Conservation (phyloP, 2,797 vertebrate species). For the Lemur catta region DNA sequence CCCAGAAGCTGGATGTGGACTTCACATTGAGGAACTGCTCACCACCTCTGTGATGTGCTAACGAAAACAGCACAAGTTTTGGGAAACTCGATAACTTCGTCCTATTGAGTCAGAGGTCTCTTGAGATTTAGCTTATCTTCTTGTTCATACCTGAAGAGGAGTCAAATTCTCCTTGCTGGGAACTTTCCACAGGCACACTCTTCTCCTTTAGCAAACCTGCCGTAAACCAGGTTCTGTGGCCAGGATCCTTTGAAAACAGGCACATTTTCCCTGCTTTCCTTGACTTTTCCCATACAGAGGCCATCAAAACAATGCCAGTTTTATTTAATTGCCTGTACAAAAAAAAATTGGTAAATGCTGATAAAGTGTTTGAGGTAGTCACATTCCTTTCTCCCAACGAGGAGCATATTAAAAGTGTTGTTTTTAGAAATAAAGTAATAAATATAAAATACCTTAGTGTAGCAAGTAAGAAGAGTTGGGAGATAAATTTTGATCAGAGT, state of each 20-base stretch:
- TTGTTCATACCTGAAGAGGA: neutral
- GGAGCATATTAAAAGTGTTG: neutral
- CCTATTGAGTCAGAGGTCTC: neutral
- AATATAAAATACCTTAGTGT: neutral
- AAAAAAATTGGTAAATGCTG: neutral
- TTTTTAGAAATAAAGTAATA: neutral
- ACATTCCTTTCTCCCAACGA: neutral
- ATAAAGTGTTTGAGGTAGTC: neutral
- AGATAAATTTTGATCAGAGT: neutral
- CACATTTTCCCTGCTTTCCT: neutral
- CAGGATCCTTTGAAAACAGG: neutral
- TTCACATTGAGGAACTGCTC: neutral
- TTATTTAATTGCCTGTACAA: neutral
- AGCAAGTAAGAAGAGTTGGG: neutral
- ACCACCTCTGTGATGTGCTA: neutral
- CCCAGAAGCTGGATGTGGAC: neutral
- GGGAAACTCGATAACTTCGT: neutral
- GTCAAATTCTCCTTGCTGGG: neutral
- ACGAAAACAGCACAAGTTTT: neutral
- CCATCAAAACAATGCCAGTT: neutral
- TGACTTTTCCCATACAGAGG: neutral
- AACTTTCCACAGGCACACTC: neutral
- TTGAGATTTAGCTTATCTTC: conserved; percentile 2
- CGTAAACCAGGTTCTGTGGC: neutral
- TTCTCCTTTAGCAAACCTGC: neutral